These are phyloP conservation scores for Poeciliopsis turrubarensis DNA, from an alignment of 2,113 vertebrate species.

Conservation along the genomic window DNA sequence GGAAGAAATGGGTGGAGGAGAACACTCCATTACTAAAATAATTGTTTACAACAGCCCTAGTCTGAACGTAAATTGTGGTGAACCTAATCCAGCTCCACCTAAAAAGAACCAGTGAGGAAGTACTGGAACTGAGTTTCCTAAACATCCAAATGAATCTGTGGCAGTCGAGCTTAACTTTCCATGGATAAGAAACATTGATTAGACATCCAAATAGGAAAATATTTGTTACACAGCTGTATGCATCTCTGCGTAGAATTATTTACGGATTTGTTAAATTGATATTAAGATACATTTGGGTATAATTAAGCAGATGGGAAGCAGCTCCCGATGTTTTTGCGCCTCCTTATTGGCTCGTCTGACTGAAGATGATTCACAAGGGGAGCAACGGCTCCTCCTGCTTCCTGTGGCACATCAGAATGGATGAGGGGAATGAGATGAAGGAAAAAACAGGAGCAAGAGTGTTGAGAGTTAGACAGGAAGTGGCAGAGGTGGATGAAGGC, in stretches of 20 bases:
- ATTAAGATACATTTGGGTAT: neutral
- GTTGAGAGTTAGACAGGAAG: constrained; percentile 42
- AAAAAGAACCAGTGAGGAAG: too few relatives aligned
- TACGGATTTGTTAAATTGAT: neutral
- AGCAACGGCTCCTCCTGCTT: constrained; percentile 20
- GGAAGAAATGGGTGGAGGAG: too few relatives aligned
- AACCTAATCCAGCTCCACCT: too few relatives aligned
- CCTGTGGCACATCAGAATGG: constrained; percentile 16
- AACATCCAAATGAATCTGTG: too few relatives aligned
- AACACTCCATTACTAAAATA: too few relatives aligned
- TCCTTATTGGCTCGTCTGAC: neutral
- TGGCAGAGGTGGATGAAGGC: constrained; percentile 38
- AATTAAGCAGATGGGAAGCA: neutral
- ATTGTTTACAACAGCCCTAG: too few relatives aligned
- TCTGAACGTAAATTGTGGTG: too few relatives aligned
- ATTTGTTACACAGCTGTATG: neutral
- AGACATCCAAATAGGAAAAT: too few relatives aligned
- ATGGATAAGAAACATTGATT: neutral
- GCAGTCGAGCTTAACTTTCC: neutral
- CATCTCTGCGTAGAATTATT: neutral
- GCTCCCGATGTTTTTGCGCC: neutral
- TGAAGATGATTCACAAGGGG: neutral
- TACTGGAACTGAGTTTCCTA: too few relatives aligned
- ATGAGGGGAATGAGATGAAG: constrained; percentile 27
- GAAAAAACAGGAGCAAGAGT: constrained; percentile 12